Conservation (phyloP, 2,888 invertebrate genomes). For the Nephrocerus scutellatus region DNA sequence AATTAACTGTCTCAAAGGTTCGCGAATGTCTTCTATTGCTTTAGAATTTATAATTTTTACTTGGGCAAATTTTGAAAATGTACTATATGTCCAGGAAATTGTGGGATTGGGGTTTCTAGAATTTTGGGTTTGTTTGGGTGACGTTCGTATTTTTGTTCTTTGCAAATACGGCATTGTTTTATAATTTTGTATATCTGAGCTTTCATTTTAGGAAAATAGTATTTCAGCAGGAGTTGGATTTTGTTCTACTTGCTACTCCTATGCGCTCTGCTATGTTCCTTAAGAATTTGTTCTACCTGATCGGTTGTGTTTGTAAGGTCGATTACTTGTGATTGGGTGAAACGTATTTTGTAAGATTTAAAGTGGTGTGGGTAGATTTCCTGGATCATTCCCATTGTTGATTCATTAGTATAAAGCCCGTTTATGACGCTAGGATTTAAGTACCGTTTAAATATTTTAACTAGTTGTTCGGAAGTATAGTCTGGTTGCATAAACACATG, state of each 20-base stretch:
- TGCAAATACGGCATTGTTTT: conserved; percentile 6
- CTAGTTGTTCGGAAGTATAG: too few relatives aligned
- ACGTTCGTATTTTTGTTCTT: conserved; percentile 12
- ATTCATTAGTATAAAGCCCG: not conserved
- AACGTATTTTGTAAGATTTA: too few relatives aligned
- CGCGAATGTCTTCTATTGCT: conserved; percentile 7
- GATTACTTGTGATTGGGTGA: too few relatives aligned
- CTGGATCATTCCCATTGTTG: conserved; percentile 1
- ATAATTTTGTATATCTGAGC: conserved; percentile 6
- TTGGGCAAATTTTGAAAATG: conserved; percentile 10
- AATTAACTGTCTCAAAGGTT: too few relatives aligned
- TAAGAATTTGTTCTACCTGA: too few relatives aligned
- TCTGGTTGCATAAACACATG: too few relatives aligned
- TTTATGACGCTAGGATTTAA: too few relatives aligned
- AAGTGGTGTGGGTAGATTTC: too few relatives aligned
- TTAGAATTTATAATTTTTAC: conserved; percentile 3
- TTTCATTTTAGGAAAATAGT: conserved; percentile 8
- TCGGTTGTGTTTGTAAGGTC: too few relatives aligned
- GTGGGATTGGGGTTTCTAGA: conserved; percentile 7
- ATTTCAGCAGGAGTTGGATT: conserved; percentile 8
- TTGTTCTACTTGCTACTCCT: conserved; percentile 6
- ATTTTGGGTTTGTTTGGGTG: conserved; percentile 10
- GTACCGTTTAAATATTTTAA: too few relatives aligned
- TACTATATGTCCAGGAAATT: conserved; percentile 7
- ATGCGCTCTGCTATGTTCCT: too few relatives aligned